Conservation (phyloP, 2,113 vertebrate genomes). For the Chascanopsetta lugubris region DNA sequence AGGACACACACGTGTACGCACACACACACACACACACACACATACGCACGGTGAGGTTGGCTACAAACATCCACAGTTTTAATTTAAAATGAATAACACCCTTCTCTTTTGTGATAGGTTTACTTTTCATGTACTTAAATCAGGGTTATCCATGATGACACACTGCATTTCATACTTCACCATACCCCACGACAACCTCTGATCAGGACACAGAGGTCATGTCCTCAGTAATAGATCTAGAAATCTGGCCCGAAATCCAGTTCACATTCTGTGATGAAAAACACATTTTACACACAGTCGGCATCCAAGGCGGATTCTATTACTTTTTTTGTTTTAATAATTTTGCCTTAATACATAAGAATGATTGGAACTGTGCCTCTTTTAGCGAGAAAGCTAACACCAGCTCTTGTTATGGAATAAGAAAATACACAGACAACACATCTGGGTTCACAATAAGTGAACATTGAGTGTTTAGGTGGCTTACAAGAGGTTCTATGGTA, state of each 20-base stretch:
- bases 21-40: constrained; percentile 1
- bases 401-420: background rate
- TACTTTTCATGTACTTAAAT: background rate
- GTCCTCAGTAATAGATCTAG: background rate
- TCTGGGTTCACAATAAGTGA: background rate
- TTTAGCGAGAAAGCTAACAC: background rate
- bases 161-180: background rate
- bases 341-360: background rate
- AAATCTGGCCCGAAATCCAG: background rate
- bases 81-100: constrained; percentile 17
- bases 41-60: background rate
- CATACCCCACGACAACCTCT: background rate
- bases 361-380: background rate
- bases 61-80: constrained; percentile 11
- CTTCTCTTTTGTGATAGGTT: background rate
- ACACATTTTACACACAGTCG: background rate
- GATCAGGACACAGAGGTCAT: background rate
- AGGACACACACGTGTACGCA: constrained; percentile 6
- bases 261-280: background rate
- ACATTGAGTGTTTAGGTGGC: no score
- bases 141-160: background rate
- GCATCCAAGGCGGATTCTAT: background rate
- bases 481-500: background rate
- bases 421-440: background rate
- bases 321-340: no score